phyloP scores from a whole-genome alignment of 2,797 vertebrate species.

The Salmo trutta region DNA sequence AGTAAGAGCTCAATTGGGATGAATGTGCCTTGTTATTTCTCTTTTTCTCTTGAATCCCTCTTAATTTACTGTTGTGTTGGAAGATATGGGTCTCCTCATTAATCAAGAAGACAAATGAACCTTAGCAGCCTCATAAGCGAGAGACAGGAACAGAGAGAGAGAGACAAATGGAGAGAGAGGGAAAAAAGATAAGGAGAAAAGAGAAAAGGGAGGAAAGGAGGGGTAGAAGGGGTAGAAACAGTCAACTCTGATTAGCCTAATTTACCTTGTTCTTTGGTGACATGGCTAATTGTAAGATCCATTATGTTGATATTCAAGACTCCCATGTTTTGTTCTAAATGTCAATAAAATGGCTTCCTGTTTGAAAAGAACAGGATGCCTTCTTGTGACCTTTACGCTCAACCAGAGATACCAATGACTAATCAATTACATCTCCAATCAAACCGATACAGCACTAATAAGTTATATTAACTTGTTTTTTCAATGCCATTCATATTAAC shows the following conservation, averaged over 20 bases:
- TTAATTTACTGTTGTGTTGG: slow-evolving; percentile 76
- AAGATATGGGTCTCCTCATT: slow-evolving; percentile 76
- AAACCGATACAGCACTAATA: slow-evolving; percentile 28
- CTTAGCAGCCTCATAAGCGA: slow-evolving; percentile 51
- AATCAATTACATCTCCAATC: slow-evolving; percentile 52
- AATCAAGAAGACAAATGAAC: slow-evolving; percentile 79
- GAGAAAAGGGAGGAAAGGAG: neutral
- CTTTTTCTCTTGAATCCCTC: slow-evolving; percentile 74
- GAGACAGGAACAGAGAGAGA: slow-evolving; percentile 7
- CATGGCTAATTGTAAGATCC: slow-evolving; percentile 73
- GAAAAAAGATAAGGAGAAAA: neutral
- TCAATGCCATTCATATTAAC: neutral
- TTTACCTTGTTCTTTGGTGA: slow-evolving; percentile 74
- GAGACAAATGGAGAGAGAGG: neutral
- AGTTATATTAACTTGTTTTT: neutral
- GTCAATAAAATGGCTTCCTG: slow-evolving; percentile 63
- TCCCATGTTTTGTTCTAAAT: slow-evolving; percentile 60
- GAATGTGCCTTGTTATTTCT: slow-evolving; percentile 76
- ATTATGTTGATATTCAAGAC: slow-evolving; percentile 70
- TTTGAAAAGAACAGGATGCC: slow-evolving; percentile 35
- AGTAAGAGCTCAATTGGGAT: slow-evolving; percentile 72
- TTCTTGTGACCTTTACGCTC: slow-evolving; percentile 49
- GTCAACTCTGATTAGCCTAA: slow-evolving; percentile 71
- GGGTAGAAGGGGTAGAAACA: slow-evolving; percentile 10
- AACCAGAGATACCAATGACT: slow-evolving; percentile 59